Conservation (phyloP, 2,888 invertebrate genomes). For the Trypoxylon attenuatum region DNA sequence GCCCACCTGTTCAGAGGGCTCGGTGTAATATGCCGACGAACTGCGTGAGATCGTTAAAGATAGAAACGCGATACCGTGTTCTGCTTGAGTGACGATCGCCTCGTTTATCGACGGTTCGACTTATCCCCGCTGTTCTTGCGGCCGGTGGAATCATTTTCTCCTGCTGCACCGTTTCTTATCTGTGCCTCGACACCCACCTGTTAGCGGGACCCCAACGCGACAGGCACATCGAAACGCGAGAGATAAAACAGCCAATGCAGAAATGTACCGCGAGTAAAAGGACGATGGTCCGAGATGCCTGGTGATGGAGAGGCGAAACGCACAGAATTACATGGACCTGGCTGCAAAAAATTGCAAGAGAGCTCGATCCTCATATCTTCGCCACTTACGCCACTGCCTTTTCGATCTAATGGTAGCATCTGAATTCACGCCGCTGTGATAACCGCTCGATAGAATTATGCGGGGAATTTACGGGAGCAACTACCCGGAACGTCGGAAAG, state of each 20-base stretch:
- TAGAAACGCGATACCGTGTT: slow-evolving; percentile 39
- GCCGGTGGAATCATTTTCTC: slow-evolving; percentile 8
- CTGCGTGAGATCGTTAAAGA: slow-evolving; percentile 38
- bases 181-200: slow-evolving; percentile 46
- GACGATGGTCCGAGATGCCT: not conserved
- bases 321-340: slow-evolving; percentile 45
- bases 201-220: slow-evolving; percentile 24
- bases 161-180: slow-evolving; percentile 24
- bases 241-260: slow-evolving; percentile 8
- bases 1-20: slow-evolving; percentile 34
- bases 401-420: not conserved
- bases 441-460: not conserved
- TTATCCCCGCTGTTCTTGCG: slow-evolving; percentile 4
- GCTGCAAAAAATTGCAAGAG: not conserved
- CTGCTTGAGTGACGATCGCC: slow-evolving; percentile 24
- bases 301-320: slow-evolving; percentile 50
- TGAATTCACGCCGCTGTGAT: not conserved
- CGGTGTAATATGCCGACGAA: slow-evolving; percentile 28
- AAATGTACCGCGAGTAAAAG: not conserved
- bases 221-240: slow-evolving; percentile 13
- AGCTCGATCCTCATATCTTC: not conserved
- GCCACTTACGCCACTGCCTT: not conserved
- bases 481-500: not conserved
- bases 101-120: slow-evolving; percentile 41
- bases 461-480: not conserved